Evolutionary conservation across 2,113 vertebrate species (phyloP), one percentile per base, ranked within the genome.

Genomic region (Crotophaga sulcirostris): DNA sequence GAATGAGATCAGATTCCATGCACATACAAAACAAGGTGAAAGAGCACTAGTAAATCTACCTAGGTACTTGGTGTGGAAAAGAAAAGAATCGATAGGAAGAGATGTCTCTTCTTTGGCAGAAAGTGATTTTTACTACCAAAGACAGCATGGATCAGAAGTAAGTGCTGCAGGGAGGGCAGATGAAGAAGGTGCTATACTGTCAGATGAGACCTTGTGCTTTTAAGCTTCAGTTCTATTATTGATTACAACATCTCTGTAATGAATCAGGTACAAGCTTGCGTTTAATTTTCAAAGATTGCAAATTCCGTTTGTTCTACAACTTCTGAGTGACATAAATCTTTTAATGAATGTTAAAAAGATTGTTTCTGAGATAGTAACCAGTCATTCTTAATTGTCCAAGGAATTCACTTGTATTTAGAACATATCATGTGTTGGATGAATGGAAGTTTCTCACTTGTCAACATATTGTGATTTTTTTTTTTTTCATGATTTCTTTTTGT

Each of bases 281-380:
- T 93, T 97, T 76, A 84, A 90, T 89, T 97, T 96, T 96, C 93
- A 92, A 95, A 94, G 94, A 24, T 74, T 87, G 80, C 56, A 56
- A 26, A 94, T 96, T 88, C 92, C 3, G 9, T 94, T 97, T 97
- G 93, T 94, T 91, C 89, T 85, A 26, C 38, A 33, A 6, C 76
- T 92, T 90, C 73, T 94, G 77, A 95, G 90, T 83, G 87, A 31
- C 82, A 86, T 33, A 68, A 90, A 93, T 87, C 89, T 94, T 94
- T 75, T 89, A 95, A 90, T 85, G 92, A 96, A 72, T 24, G 84
- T 84, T 94, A 93, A 94, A 96, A 87, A 76, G 82, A 63, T 66
- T 91, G 77, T 93, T 93, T 91, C 93, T 93, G 36, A 82, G 84
- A 76, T 52, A 92, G 69, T 73, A 91, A 82, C 55, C 34, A 80